Evolutionary conservation across 1,140 invertebrate species (phyloP).

Genomic region (Conus betulinus): DNA sequence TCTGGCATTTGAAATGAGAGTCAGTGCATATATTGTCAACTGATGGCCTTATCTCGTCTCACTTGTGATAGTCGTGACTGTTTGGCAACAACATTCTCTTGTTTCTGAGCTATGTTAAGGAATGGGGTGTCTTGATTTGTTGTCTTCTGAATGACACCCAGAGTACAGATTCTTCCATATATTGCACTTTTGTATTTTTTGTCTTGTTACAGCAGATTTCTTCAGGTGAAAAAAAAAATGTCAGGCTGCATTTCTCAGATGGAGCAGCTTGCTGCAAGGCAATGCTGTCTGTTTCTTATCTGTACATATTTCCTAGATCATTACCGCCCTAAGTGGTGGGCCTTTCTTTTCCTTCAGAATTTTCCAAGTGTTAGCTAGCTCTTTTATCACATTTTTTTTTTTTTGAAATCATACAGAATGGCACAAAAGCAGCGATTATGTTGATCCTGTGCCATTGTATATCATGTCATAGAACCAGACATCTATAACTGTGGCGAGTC

Average conservation of each 20-base stretch:
- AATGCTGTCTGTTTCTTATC: background rate
- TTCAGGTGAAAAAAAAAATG: background rate
- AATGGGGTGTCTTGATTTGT: background rate
- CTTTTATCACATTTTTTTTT: no score
- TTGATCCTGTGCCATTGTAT: no score
- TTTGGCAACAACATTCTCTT: background rate
- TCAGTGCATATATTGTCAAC: background rate
- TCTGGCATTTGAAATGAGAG: background rate
- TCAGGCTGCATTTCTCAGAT: background rate
- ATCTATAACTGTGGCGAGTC: no score
- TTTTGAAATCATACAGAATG: no score
- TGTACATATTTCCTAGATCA: background rate
- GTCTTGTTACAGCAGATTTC: background rate
- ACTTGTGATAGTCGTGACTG: background rate
- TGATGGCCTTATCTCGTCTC: conserved; percentile 1
- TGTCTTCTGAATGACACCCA: background rate
- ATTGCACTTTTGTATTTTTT: background rate
- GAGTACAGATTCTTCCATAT: background rate
- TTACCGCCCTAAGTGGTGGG: background rate
- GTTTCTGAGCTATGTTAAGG: background rate
- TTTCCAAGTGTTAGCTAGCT: no score
- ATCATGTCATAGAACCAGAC: no score
- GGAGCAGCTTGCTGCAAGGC: background rate
- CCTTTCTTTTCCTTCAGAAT: no score
- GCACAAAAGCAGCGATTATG: no score